Base-by-base conservation (phyloP, 2,113 vertebrate genomes). In the Ictalurus furcatus region DNA sequence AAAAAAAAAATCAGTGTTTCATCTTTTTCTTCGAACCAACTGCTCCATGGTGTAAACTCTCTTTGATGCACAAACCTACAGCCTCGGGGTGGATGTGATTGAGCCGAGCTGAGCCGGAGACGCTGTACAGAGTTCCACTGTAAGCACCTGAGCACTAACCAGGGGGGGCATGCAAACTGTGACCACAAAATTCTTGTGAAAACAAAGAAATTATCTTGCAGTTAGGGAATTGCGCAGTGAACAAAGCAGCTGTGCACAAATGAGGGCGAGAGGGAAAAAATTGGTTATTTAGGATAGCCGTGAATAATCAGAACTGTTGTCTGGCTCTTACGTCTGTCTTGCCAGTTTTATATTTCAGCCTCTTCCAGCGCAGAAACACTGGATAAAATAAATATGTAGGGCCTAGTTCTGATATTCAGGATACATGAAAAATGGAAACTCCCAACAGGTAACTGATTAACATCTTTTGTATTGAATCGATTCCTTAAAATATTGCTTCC, bases 41-140 rank as follows among this genome's bases (percentile, higher is more conserved):
- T 79, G 88, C 88, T 91, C 85, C 81, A 76, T 89, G 85, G 91
- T 92, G 91, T 79, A 86, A 88, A 89, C 80, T 65, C 69, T 87
- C 92, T 95, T 95, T 94, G 94, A 95, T 93, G 94, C 91, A 89
- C 88, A 88, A 87, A 80, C 61, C 88, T 65, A 88, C 84, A 91
- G 94, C 93, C 93, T 86, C 91, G 71, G 93, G 93, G 91, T 81
- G 84, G 79, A 67, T 88, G 56, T 91, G 90, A 87, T 89, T 92
- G 92, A 89, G 92, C 74, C 0, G 88, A 89, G 74, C 74, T 80
- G 88, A 81, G 88, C 61, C 16, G 6, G 63, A 86, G 87, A 87
- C 89, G 79, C 87, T 76, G 83, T 63, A 48, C 73, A 86, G 85
- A 88, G 78, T 88, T 89, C 91, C 87, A 86, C 82, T 83, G 71